These are phyloP conservation scores for Drosophila paramelanica DNA, from an alignment of 2,888 invertebrate genomes.

Conservation along the genomic window DNA sequence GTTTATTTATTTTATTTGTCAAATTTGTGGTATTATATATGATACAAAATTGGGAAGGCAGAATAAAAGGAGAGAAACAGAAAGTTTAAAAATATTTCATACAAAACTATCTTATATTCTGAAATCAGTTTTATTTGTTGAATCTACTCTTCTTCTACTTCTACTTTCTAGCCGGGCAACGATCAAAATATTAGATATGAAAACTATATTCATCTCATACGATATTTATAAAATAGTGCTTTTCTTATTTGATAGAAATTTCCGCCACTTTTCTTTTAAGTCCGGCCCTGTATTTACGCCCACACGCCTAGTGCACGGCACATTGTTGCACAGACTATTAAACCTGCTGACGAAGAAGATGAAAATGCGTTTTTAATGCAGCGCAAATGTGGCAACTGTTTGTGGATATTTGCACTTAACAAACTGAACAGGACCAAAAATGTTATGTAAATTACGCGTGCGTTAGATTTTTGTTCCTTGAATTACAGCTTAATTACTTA, in stretches of 20 bases:
- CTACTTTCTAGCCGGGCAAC: too few relatives aligned
- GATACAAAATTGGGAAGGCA: too few relatives aligned
- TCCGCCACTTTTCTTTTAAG: not conserved
- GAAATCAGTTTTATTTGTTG: too few relatives aligned
- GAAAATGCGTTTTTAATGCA: constrained; percentile 76
- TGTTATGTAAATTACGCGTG: constrained; percentile 36
- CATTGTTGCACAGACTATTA: constrained; percentile 75
- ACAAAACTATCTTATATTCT: too few relatives aligned
- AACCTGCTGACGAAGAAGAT: constrained; percentile 50
- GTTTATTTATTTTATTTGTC: not conserved
- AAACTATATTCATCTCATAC: too few relatives aligned
- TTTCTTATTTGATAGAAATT: too few relatives aligned
- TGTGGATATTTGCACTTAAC: constrained; percentile 44
- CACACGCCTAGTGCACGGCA: constrained; percentile 15
- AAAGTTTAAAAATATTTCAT: too few relatives aligned
- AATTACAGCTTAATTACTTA: constrained; percentile 15
- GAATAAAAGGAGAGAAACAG: too few relatives aligned
- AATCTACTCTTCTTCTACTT: too few relatives aligned
- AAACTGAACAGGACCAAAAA: constrained; percentile 33
- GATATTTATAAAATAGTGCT: too few relatives aligned
- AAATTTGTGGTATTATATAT: not conserved
- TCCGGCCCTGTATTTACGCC: constrained; percentile 32
- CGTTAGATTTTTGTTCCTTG: not conserved
- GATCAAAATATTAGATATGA: too few relatives aligned
- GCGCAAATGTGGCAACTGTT: constrained; percentile 68